Base-by-base conservation (phyloP, 2,888 invertebrate species). In the Callyntrura sp. region DNA sequence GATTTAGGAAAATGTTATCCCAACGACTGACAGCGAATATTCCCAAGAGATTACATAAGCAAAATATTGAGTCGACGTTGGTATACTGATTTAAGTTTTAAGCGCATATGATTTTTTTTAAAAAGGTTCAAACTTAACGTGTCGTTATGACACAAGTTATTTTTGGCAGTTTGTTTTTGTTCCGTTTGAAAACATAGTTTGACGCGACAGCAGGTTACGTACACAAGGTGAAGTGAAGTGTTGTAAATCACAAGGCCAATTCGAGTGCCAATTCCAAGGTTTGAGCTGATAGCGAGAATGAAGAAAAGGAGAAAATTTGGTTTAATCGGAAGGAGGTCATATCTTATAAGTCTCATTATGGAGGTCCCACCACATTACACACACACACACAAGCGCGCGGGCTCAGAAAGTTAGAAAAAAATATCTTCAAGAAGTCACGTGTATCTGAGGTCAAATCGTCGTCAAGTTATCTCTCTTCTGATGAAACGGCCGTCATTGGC, bases 131-230 rank as follows among this genome's bases (percentile, higher is more conserved):
- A 35, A 45, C 11, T 48, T 48, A 76, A 76, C n/a, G 76, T 76
- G 76, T 76, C 76, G 0, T 48, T 8, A 43, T 17, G 70, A 43
- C 70, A 70, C 70, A 43, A 20, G 23, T n/a, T 35, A 43, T 23
- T 17, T 43, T 70, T n/a, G 70, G 3, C 17, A 43, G 70, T 76
- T 76, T 70, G 11, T 76, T 48, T 48, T 76, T 76, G 48, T 48
- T 48, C 51, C 9, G 23, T 76, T 51, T 48, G 25, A 28, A 76
- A 76, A 76, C 48, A 48, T 35, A 76, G 76, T 55, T 76, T 70
- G 17, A 70, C 35, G 35, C 35, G 35, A 35, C 4, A 70, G 11
- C 43, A 70, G 70, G 70, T 43, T 23, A 12, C 14, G 9, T 11
- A 51, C 12, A n/a, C 51, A 51, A 51, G 51, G 35, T 35, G 35